Percentiles rank a stretch among this genome's conserved stretches.
These are phyloP conservation scores for Gryon sp. DNA, from an alignment of 1,140 invertebrate genomes.

Conservation along the genomic window DNA sequence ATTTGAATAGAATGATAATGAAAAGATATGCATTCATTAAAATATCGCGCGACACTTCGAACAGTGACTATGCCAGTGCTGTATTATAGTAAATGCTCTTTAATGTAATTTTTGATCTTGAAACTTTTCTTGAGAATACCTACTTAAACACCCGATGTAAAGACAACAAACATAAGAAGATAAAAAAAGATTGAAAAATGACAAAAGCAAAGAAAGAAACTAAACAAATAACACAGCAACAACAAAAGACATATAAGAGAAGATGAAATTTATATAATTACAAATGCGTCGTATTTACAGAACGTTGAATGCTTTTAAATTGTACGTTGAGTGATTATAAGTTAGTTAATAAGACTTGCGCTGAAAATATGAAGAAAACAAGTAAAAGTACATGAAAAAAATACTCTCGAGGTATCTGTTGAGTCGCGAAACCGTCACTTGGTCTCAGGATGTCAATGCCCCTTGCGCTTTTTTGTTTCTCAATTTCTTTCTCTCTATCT, in stretches of 20 bases:
- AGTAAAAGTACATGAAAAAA: conserved; percentile 4
- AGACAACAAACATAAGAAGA: conserved; percentile 3
- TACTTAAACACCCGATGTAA: conserved; percentile 65
- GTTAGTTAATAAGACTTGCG: conserved; percentile 35
- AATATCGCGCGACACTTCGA: conserved; percentile 38
- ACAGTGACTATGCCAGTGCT: conserved; percentile 74
- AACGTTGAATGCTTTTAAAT: conserved; percentile 47
- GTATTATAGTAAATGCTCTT: conserved; percentile 75
- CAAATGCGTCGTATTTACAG: neutral
- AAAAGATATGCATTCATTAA: conserved; percentile 43
- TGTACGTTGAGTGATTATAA: conserved; percentile 42
- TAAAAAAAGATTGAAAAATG: neutral
- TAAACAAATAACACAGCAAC: conserved; percentile 4
- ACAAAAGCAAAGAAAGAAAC: neutral
- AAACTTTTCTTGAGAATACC: conserved; percentile 63
- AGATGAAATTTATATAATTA: neutral
- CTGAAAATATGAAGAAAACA: conserved; percentile 4
- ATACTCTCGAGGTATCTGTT: conserved; percentile 30
- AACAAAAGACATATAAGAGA: conserved; percentile 9
- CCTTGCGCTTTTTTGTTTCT: too few species aligned
- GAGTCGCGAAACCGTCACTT: conserved; percentile 15
- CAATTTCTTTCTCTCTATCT: conserved; percentile 10
- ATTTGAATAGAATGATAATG: conserved; percentile 63
- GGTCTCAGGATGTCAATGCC: conserved; percentile 26
- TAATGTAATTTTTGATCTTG: conserved; percentile 71